These are phyloP conservation scores for Lamellibrachia luymesi DNA, from an alignment of 1,140 invertebrate genomes.

Conservation along the genomic window DNA sequence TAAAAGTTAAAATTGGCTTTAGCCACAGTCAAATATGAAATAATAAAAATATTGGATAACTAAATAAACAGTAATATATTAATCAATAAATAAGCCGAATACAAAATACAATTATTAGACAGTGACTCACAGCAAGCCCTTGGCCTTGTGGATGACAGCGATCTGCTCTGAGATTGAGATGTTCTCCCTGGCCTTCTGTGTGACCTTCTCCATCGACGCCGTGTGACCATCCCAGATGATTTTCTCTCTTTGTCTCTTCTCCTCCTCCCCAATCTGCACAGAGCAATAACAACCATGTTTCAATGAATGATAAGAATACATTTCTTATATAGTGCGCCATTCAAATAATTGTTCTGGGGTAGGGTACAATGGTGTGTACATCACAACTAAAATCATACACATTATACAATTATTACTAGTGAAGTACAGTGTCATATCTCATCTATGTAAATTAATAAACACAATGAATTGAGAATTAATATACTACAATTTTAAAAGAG, in stretches of 20 bases:
- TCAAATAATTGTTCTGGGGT: too few relatives aligned
- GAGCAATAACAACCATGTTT: not conserved
- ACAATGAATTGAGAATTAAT: too few relatives aligned
- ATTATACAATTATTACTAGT: too few relatives aligned
- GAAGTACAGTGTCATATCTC: not conserved
- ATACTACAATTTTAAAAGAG: too few relatives aligned
- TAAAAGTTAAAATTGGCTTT: too few relatives aligned
- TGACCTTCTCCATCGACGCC: conserved; percentile 63
- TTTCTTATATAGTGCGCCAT: too few relatives aligned
- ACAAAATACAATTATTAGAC: not conserved
- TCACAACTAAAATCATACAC: too few relatives aligned
- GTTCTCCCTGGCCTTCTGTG: conserved; percentile 90
- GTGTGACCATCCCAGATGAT: conserved; percentile 99
- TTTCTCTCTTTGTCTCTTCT: conserved; percentile 70
- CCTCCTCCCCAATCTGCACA: conserved; percentile 85
- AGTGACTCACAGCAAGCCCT: conserved; percentile 72
- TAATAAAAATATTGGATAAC: not conserved
- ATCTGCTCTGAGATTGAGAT: conserved; percentile 97
- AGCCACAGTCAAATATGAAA: too few relatives aligned
- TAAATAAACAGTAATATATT: not conserved
- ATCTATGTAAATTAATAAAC: too few relatives aligned
- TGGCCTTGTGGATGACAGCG: conserved; percentile 91
- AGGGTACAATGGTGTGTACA: too few relatives aligned
- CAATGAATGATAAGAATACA: too few relatives aligned
- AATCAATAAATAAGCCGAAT: not conserved